These are phyloP conservation scores for Mantis religiosa DNA, from an alignment of 2,888 invertebrate species.

Conservation along the genomic window DNA sequence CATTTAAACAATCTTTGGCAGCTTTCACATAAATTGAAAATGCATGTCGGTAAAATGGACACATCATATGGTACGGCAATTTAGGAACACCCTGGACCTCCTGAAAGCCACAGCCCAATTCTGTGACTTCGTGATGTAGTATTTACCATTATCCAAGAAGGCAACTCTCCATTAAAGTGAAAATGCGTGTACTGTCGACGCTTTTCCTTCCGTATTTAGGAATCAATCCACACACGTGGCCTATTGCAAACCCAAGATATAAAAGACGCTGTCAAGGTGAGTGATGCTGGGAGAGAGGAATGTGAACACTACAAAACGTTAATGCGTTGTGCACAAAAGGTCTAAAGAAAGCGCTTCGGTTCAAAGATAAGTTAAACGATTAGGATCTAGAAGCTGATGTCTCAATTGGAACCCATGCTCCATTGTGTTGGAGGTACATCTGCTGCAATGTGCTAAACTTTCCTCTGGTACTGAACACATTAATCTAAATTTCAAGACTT, in stretches of 20 bases:
- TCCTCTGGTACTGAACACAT: neutral
- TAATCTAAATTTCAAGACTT: neutral
- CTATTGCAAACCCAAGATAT: neutral
- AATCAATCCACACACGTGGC: neutral
- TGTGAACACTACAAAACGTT: neutral
- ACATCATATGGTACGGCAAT: neutral
- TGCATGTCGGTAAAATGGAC: neutral
- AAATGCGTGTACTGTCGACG: neutral
- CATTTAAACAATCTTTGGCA: too few species aligned
- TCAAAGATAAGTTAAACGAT: neutral
- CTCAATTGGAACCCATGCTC: neutral
- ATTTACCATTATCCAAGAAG: neutral
- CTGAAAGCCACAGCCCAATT: neutral
- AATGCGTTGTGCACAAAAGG: neutral
- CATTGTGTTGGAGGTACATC: neutral
- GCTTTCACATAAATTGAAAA: neutral
- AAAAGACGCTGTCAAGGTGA: neutral
- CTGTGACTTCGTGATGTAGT: neutral
- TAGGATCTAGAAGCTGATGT: neutral
- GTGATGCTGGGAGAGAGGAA: neutral
- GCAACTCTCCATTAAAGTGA: neutral
- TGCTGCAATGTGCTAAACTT: neutral
- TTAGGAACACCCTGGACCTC: neutral
- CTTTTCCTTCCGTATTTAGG: neutral
- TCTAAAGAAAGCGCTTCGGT: neutral